Conservation (phyloP, 2,797 vertebrate species). For the Eulemur coronatus region DNA sequence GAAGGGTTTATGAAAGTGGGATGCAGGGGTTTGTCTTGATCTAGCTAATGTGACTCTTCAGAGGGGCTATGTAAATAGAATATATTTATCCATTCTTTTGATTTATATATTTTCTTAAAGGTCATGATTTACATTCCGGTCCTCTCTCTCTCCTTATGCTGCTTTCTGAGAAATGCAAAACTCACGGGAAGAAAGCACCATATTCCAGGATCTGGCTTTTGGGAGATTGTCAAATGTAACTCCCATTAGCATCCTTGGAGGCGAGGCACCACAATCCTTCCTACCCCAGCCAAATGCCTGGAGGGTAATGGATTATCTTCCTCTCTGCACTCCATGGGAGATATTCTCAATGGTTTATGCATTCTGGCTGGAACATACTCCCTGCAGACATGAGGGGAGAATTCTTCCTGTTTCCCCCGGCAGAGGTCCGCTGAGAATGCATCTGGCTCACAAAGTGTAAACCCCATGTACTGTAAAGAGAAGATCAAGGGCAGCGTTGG, state of each 20-base stretch:
- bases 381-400: not conserved
- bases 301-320: conserved; percentile 53
- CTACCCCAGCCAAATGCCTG: conserved; percentile 27
- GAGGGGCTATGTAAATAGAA: conserved; percentile 37
- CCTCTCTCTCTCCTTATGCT: not conserved
- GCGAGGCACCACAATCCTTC: not conserved
- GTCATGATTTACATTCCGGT: conserved; percentile 60
- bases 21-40: not conserved
- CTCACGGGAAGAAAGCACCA: not conserved
- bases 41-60: not conserved
- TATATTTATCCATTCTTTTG: conserved; percentile 38
- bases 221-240: conserved; percentile 31
- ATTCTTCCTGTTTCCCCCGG: conserved; percentile 62
- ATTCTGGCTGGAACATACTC: conserved; percentile 60
- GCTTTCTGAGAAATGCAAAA: conserved; percentile 67
- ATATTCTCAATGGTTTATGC: conserved; percentile 62
- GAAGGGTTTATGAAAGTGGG: not conserved
- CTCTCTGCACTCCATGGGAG: conserved; percentile 62
- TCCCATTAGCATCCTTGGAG: conserved; percentile 23
- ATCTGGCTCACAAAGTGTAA: conserved; percentile 65
- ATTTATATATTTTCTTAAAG: conserved; percentile 69
- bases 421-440: conserved; percentile 53
- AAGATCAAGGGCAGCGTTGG: conserved; percentile 63
- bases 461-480: conserved; percentile 50
- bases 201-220: conserved; percentile 47